These are phyloP conservation scores for Ophion ventricosus DNA, from an alignment of 2,888 invertebrate genomes.

Conservation along the genomic window DNA sequence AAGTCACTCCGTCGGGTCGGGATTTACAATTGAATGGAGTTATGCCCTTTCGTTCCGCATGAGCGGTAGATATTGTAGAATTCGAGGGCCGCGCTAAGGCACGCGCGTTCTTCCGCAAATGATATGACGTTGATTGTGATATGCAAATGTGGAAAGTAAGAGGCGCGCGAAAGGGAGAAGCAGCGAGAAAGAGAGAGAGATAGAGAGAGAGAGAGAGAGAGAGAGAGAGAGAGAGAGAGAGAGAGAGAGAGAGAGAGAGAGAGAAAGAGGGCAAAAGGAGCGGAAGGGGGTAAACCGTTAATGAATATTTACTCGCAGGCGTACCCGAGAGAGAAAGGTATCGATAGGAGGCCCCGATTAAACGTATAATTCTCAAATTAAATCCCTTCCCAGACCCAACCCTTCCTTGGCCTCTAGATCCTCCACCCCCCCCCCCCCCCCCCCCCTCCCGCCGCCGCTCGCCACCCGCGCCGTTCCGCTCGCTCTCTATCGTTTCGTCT, in stretches of 20 bases:
- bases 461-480: slow-evolving; percentile 16
- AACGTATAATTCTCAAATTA: slow-evolving; percentile 82
- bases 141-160: slow-evolving; percentile 76
- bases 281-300: slow-evolving; percentile 72
- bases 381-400: slow-evolving; percentile 65
- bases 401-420: neutral
- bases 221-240: slow-evolving; percentile 40
- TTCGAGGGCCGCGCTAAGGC: slow-evolving; percentile 5
- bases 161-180: slow-evolving; percentile 5
- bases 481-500: slow-evolving; percentile 59
- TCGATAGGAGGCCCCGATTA: slow-evolving; percentile 77
- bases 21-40: neutral
- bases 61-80: neutral
- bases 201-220: slow-evolving; percentile 47
- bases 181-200: slow-evolving; percentile 47
- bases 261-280: slow-evolving; percentile 52
- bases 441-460: too few relatives aligned
- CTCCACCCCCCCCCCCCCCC: slow-evolving; percentile 32
- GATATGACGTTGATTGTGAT: slow-evolving; percentile 81
- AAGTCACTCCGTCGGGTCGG: too few relatives aligned
- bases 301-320: slow-evolving; percentile 80
- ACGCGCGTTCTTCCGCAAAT: slow-evolving; percentile 72
- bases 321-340: slow-evolving; percentile 71
- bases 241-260: too few relatives aligned
- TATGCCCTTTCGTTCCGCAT: neutral